These are phyloP conservation scores for Melanostoma scalare DNA, from an alignment of 2,888 invertebrate genomes.

Conservation along the genomic window DNA sequence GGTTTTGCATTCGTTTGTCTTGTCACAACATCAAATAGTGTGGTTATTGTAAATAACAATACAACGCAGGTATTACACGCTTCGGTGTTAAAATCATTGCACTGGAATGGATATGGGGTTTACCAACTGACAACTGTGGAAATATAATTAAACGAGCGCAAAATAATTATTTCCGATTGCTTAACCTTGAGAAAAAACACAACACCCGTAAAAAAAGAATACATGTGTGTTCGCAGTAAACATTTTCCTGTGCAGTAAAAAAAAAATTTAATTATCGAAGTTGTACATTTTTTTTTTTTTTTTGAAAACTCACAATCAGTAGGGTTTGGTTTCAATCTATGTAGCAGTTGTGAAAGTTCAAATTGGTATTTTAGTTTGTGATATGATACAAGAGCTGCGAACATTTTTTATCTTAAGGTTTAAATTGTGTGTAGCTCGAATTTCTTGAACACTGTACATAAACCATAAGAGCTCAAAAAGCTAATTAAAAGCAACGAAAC, in stretches of 20 bases:
- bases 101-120: constrained; percentile 25
- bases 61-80: background rate
- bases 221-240: constrained; percentile 10
- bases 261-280: constrained; percentile 8
- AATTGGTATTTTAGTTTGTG: too few relatives aligned
- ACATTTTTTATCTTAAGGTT: too few relatives aligned
- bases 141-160: constrained; percentile 41
- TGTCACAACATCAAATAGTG: constrained; percentile 9
- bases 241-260: background rate
- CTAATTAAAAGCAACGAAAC: too few relatives aligned
- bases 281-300: background rate
- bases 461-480: too few relatives aligned
- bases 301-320: background rate
- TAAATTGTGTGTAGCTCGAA: too few relatives aligned
- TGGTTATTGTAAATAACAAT: constrained; percentile 7
- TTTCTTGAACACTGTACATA: too few relatives aligned
- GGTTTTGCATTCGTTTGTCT: constrained; percentile 3
- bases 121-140: constrained; percentile 20
- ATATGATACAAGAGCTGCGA: too few relatives aligned
- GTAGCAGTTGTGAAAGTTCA: too few relatives aligned
- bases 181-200: constrained; percentile 30
- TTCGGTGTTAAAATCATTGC: constrained; percentile 18
- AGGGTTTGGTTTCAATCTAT: too few relatives aligned
- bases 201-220: constrained; percentile 21
- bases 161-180: constrained; percentile 44